Evolutionary conservation across 2,113 vertebrate species (phyloP), one percentile per base, ranked within the genome.

Genomic region (Macheiramphus alcinus): DNA sequence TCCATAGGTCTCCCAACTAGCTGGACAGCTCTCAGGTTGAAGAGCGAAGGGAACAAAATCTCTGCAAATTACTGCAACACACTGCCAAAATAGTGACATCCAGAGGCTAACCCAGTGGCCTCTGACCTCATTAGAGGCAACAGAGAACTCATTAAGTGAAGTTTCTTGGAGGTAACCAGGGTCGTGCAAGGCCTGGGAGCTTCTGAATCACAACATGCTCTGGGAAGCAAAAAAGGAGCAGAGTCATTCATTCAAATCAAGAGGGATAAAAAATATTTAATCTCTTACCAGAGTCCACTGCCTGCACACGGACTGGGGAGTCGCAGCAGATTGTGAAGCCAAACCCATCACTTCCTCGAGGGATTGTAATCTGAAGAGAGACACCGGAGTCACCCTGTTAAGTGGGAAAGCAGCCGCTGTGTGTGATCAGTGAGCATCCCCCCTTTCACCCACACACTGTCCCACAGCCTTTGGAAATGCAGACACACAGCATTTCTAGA

Each of bases 281-380:
- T 86, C 56, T 95, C 98, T 98, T 98, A 98, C 99, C 99, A 6
- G 99, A 99, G 98, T 99, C 99, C 72, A 99, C 99, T 7, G 98
- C 99, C 97, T 99, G 99, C 63, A 99, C 99, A 53, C 99, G 99
- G 82, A 99, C 99, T 0, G 99, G 99, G 84, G 99, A 99, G 95
- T 99, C 99, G 0, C 99, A 99, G 98, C 99, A 99, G 98, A 99
- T 99, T 50, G 99, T 99, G 98, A 99, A 99, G 94, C 99, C 99
- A 85, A 99, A 99, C 80, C 99, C 99, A 67, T 99, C 99, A 40
- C 98, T 99, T 92, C 99, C 99, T 97, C 99, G 98, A 85, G 98
- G 98, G 96, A 99, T 99, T 5, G 98, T 99, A 83, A 99, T 99
- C 99, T 99, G 96, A 86, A 96, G 95, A 97, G 84, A 98, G 48